Evolutionary conservation across 2,113 vertebrate species (phyloP).

Genomic region (Thamnophis sirtalis): DNA sequence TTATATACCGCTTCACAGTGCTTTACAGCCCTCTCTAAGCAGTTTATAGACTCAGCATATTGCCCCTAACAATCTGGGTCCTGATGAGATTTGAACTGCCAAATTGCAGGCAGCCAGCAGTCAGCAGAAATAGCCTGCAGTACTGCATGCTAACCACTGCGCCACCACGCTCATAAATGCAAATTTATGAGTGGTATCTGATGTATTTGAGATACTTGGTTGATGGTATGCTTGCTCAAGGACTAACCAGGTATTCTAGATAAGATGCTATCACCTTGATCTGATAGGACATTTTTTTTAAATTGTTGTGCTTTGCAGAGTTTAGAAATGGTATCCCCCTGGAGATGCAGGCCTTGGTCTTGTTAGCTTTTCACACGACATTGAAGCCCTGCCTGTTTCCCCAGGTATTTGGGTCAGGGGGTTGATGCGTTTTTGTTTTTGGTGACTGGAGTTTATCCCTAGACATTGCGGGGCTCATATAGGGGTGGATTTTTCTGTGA

Average conservation of each 20-base stretch:
- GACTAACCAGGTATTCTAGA: not conserved
- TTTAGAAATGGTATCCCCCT: not conserved
- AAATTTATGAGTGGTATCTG: not conserved
- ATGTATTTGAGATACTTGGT: not conserved
- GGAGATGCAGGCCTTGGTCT: not conserved
- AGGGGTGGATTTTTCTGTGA: not conserved
- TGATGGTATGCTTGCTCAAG: constrained; percentile 1
- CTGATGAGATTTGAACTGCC: too few relatives aligned
- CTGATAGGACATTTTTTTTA: not conserved
- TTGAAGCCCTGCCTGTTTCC: not conserved
- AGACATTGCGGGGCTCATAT: not conserved
- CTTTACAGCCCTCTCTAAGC: too few relatives aligned
- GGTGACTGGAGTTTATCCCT: not conserved
- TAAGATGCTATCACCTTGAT: not conserved
- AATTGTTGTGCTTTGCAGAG: not conserved
- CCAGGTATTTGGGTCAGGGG: not conserved
- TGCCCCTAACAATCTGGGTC: too few relatives aligned
- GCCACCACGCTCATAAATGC: not conserved
- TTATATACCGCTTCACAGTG: too few relatives aligned
- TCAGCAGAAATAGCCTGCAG: too few relatives aligned
- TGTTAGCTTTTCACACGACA: not conserved
- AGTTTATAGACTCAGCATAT: too few relatives aligned
- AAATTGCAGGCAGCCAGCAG: too few relatives aligned
- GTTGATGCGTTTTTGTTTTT: not conserved
- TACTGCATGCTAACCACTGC: too few relatives aligned